Base-by-base conservation (phyloP, 2,888 invertebrate genomes). In the Calameuta pallipes region DNA sequence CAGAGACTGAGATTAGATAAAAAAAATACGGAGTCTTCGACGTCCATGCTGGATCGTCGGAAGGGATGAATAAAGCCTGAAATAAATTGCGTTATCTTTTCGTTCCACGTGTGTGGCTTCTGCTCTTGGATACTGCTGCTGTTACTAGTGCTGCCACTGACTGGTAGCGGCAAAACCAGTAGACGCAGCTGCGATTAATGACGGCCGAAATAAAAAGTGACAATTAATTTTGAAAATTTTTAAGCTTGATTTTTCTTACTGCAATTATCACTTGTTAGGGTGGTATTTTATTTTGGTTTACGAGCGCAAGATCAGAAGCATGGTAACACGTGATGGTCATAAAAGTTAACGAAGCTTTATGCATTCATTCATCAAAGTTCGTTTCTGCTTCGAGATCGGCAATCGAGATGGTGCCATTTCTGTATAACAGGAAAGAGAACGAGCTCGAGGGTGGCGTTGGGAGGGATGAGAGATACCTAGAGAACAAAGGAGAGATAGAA, bases 51-150 rank as follows among this genome's bases (percentile, higher is more conserved):
- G 79, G 76, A 78, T 6, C 12, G 71, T 12, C 82, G 82, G 80
- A 76, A 81, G 82, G 82, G 82, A 87, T 86, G 87, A 88, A 88
- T 88, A 89, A 88, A 89, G 88, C 87, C 83, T 83, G 85, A 89
- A 88, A 88, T 89, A 89, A 89, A 89, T 89, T 89, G 89, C 87
- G 89, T 89, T 89, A 89, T 90, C 89, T 90, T 89, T 89, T 89
- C 89, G 88, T 90, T 89, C 89, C 89, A 89, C 87, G 89, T 88
- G 88, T 88, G 88, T 88, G 87, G 86, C 86, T 89, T 84, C 85
- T 79, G 33, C 76, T 34, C 1, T 2, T 70, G 41, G 11, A 2
- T 56, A n/a, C 35, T 34, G 34, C n/a, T 74, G 4, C 74, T 13
- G 35, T 6, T 4, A 34, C n/a, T 11, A 13, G n/a, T 74, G 34